Conservation (phyloP, 2,797 vertebrate genomes). For the Trachurus trachurus region DNA sequence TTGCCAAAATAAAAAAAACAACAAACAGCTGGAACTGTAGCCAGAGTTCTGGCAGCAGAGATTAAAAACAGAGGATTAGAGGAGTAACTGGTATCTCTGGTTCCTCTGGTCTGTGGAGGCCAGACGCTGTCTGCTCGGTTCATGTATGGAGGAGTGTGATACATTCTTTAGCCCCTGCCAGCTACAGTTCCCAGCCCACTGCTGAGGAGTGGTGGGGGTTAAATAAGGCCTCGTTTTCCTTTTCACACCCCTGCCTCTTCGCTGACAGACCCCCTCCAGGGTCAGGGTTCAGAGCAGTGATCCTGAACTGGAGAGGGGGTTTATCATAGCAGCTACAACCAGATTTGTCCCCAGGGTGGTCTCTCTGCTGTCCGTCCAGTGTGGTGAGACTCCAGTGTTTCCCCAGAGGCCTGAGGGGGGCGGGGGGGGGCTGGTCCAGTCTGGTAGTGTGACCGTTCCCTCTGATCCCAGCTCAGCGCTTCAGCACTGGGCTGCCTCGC, state of each 20-base stretch:
- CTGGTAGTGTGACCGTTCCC: slow-evolving; percentile 1
- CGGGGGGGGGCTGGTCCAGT: slow-evolving; percentile 15
- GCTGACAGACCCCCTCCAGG: slow-evolving; percentile 18
- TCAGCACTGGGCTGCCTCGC: slow-evolving; percentile 89
- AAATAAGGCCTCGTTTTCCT: slow-evolving; percentile 73
- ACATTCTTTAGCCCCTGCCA: slow-evolving; percentile 67
- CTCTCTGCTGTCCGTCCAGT: neutral
- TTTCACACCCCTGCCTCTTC: slow-evolving; percentile 12
- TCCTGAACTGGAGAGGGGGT: slow-evolving; percentile 23
- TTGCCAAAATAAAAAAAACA: slow-evolving; percentile 10
- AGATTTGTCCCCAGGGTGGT: neutral
- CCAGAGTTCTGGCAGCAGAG: neutral
- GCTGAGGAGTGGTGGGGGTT: slow-evolving; percentile 37
- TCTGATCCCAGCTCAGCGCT: slow-evolving; percentile 81
- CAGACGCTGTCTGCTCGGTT: slow-evolving; percentile 9
- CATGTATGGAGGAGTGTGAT: slow-evolving; percentile 47
- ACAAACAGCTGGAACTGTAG: neutral
- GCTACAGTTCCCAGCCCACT: slow-evolving; percentile 54
- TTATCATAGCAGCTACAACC: slow-evolving; percentile 35
- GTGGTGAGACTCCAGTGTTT: slow-evolving; percentile 19
- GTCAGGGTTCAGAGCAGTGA: slow-evolving; percentile 22
- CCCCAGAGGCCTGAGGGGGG: slow-evolving; percentile 2
- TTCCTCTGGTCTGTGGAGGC: slow-evolving; percentile 22
- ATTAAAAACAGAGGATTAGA: slow-evolving; percentile 6
- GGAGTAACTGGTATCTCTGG: neutral